Evolutionary conservation across 2,797 vertebrate species (phyloP), one percentile per base, ranked within the genome.

Genomic region (Lagodon rhomboides): DNA sequence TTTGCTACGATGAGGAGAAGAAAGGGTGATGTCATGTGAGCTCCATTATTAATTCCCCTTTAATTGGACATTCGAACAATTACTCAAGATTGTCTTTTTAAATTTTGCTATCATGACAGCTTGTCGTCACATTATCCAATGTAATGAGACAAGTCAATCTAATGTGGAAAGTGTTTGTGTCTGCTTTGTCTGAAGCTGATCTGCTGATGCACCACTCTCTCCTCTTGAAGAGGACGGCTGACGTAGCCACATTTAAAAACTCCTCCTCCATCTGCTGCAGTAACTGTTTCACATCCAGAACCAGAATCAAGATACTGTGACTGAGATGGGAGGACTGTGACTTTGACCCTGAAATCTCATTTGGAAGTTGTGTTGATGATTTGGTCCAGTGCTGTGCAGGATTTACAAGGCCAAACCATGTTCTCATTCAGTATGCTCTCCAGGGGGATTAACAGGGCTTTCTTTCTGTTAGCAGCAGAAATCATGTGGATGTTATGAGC

Each of bases 101-200:
- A 44, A 30, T 44, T 1, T 50, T 16, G 47, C 72, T 46, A 71
- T 72, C 72, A 70, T 80, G 73, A 58, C 13, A 53, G 60, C 67
- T 75, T 38, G 54, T 75, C 46, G 12, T 34, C 34, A 43, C 66
- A 30, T 75, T 71, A 55, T 70, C 12, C 47, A 59, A 71, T 71
- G 73, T 61, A 61, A 81, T 17, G 30, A 65, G 67, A 80, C 60
- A 61, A 71, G 79, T 23, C 38, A 0, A 34, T 34, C 8, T 34
- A 6, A 34, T 34, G 34, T 34, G 68, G 54, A 54, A 60, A 60
- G 72, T 38, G 46, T 18, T 12, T 9, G 50, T 12, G 66, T 43
- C 9, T 63, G 70, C 23, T 1, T 41, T 20, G 65, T 38, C 25
- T 64, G n/a, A 25, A 6, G 27, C 49, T 16, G 66, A 62, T 69